These are phyloP conservation scores for Diloba caeruleocephala DNA, from an alignment of 2,888 invertebrate species.

Conservation along the genomic window DNA sequence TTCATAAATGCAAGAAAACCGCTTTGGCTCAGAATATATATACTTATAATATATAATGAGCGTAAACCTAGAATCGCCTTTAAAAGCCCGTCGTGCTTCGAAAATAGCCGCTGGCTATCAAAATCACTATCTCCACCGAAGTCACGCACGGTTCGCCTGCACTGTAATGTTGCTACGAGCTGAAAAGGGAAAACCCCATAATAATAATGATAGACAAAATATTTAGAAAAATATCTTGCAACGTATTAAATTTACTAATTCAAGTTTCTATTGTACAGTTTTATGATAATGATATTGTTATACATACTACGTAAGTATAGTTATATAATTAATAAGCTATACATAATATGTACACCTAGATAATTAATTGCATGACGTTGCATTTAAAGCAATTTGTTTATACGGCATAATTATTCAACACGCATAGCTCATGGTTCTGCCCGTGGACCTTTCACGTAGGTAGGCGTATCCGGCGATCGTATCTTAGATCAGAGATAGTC, in stretches of 20 bases:
- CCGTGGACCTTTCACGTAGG: slow-evolving; percentile 40
- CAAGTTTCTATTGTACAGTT: background rate
- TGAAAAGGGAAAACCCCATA: slow-evolving; percentile 36
- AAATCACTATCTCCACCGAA: slow-evolving; percentile 65
- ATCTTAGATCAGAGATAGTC: slow-evolving; percentile 54
- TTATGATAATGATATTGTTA: background rate
- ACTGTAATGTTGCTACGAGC: slow-evolving; percentile 57
- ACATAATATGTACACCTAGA: background rate
- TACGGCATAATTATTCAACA: slow-evolving; percentile 26
- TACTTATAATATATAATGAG: slow-evolving; percentile 46
- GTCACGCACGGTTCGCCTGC: slow-evolving; percentile 70
- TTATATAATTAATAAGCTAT: slow-evolving; percentile 5
- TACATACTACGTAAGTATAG: slow-evolving; percentile 16
- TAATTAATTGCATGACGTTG: slow-evolving; percentile 30
- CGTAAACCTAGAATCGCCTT: slow-evolving; percentile 51
- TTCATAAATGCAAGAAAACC: slow-evolving; percentile 31
- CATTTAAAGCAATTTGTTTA: slow-evolving; percentile 31
- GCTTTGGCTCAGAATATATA: slow-evolving; percentile 28
- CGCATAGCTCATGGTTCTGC: slow-evolving; percentile 32
- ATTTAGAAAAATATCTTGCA: slow-evolving; percentile 21
- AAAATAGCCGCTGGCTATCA: slow-evolving; percentile 66
- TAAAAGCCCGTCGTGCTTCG: slow-evolving; percentile 60
- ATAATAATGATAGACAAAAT: slow-evolving; percentile 16
- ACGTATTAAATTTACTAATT: background rate
- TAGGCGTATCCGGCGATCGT: slow-evolving; percentile 49